Base-by-base conservation (phyloP, 1,140 invertebrate species). In the Microvelia longipes region DNA sequence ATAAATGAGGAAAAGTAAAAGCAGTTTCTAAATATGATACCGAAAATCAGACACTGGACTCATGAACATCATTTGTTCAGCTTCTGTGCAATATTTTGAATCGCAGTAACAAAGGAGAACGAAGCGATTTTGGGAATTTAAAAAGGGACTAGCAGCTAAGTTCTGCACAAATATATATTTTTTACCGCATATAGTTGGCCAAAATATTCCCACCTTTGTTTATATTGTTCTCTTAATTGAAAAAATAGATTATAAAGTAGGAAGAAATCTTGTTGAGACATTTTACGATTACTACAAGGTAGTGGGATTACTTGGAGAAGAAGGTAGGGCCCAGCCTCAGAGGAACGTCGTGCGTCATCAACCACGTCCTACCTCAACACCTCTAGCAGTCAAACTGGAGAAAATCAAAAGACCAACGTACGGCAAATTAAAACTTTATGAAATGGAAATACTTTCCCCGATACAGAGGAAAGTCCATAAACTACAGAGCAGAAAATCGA, bases 271-370 rank as follows among this genome's bases (percentile, higher is more conserved):
- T 67, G 86, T 85, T 1, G 81, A 88, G 28, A 88, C 90, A 13
- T 85, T 91, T 74, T 77, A 91, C 60, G 90, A 93, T 77, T 93
- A 92, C 78, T 93, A 93, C 79, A 85, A 86, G 73, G 81, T 88
- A 24, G 87, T 83, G 29, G 90, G 89, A 67, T 82, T 88, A n/a
- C 64, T 73, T 2, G 29, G 28, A 1, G 62, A 64, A 62, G 28
- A 63, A 26, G 1, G 61, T 61, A 28, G 60, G 65, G 35, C 65
- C 28, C 69, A 67, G 70, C 70, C 30, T 50, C 35, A 50, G 19
- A 50, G 35, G 35, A 50, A 19, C 35, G 35, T 50, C 5, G 35
- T 50, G 5, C 5, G 19, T 11, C 35, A 50, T 50, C 35, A 19
- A 11, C 35, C 35, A 19, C 5, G 35, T 11, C 35, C 35, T 50